phyloP scores from a whole-genome alignment of 2,888 invertebrate genomes.

The Sycophila texana region DNA sequence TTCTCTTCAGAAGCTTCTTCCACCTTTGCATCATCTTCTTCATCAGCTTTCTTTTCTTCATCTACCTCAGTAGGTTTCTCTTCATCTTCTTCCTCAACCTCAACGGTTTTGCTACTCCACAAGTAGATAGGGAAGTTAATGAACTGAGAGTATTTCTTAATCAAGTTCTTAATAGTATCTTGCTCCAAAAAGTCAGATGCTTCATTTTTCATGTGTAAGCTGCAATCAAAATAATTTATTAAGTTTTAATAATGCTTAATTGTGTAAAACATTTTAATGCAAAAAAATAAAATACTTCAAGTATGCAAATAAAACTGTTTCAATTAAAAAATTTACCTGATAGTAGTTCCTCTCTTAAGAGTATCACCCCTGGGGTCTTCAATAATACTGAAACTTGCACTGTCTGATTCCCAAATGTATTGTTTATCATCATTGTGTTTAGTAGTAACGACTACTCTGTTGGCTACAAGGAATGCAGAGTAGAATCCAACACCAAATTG shows the following conservation, averaged over 20 bases:
- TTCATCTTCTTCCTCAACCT: slow-evolving; percentile 79
- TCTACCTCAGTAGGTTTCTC: slow-evolving; percentile 72
- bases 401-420: slow-evolving; percentile 99
- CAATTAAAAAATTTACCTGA: slow-evolving; percentile 79
- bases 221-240: slow-evolving; percentile 71
- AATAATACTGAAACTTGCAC: slow-evolving; percentile 89
- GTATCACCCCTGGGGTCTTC: slow-evolving; percentile 97
- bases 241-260: slow-evolving; percentile 1
- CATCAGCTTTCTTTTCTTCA: slow-evolving; percentile 74
- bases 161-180: slow-evolving; percentile 91
- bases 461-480: slow-evolving; percentile 96
- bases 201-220: slow-evolving; percentile 96
- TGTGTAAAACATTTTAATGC: neutral
- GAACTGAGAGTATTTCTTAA: slow-evolving; percentile 99
- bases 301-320: neutral
- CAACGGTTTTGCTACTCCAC: slow-evolving; percentile 84
- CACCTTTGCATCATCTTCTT: slow-evolving; percentile 81
- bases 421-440: slow-evolving; percentile 96
- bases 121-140: slow-evolving; percentile 99
- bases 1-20: slow-evolving; percentile 81
- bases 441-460: slow-evolving; percentile 95
- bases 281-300: too few relatives aligned
- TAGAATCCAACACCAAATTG: slow-evolving; percentile 99
- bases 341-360: slow-evolving; percentile 91
- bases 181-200: slow-evolving; percentile 96